A percentile compares a stretch with the other conserved stretches of the same genome.
These are phyloP conservation scores for Eunapius fragilis DNA, from an alignment of 37 sponge, comb jelly and placozoan genomes.

Conservation along the genomic window DNA sequence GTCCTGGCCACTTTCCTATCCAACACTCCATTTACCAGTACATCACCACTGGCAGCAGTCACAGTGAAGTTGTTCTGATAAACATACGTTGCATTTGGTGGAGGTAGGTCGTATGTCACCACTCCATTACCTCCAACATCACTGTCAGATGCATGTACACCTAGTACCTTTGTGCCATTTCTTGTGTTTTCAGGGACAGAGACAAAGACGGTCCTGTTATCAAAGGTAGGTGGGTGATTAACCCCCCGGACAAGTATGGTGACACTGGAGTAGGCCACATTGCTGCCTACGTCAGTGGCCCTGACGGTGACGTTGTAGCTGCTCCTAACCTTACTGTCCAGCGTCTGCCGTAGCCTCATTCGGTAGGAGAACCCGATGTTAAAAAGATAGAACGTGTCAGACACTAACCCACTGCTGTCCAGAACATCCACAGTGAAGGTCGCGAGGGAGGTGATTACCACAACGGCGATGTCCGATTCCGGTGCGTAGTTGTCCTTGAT, in stretches of 20 bases:
- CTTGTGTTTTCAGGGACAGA: not conserved
- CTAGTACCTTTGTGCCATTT: not conserved
- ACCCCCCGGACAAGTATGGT: not conserved
- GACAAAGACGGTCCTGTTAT: not conserved
- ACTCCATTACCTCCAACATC: not conserved
- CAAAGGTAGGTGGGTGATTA: not conserved
- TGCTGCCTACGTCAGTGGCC: not conserved
- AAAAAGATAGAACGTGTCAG: not conserved
- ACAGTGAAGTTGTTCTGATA: not conserved
- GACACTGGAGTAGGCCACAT: not conserved
- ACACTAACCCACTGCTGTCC: not conserved
- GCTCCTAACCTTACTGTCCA: not conserved
- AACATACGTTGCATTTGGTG: not conserved
- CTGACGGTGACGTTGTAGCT: not conserved
- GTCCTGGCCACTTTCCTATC: not conserved
- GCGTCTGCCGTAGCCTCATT: not conserved
- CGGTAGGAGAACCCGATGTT: not conserved
- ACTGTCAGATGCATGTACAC: not conserved
- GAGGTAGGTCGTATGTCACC: not conserved
- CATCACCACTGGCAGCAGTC: not conserved
- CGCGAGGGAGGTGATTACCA: not conserved
- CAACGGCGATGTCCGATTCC: not conserved
- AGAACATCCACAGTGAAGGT: not conserved
- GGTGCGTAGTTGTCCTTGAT: not conserved
- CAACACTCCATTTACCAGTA: not conserved